Conservation (phyloP, 2,797 vertebrate species). For the Pseudochirops corinnae region DNA sequence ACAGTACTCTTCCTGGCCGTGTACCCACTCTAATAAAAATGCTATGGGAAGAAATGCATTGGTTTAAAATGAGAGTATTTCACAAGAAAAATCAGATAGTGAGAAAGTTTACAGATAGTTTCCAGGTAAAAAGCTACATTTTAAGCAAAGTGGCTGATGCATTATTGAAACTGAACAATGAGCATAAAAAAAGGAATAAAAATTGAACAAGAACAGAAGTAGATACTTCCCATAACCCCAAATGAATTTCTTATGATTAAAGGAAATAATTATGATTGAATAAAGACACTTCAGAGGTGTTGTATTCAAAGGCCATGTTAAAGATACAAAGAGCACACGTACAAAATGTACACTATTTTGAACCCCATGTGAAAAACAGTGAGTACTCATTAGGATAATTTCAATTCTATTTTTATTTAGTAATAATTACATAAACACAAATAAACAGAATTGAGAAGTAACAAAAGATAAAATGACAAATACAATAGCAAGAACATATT, state of each 20-base stretch:
- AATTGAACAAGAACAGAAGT: slow-evolving; percentile 62
- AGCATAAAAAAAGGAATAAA: slow-evolving; percentile 52
- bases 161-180: slow-evolving; percentile 74
- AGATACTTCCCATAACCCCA: slow-evolving; percentile 39
- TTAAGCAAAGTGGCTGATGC: slow-evolving; percentile 79
- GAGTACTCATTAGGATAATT: not conserved
- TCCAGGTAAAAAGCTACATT: slow-evolving; percentile 77
- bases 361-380: not conserved
- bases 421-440: not conserved
- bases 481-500: not conserved
- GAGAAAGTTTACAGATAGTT: slow-evolving; percentile 47
- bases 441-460: not conserved
- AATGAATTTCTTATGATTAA: slow-evolving; percentile 72
- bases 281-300: slow-evolving; percentile 49
- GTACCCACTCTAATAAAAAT: not conserved
- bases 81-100: slow-evolving; percentile 42
- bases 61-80: slow-evolving; percentile 2
- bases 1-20: fast-evolving
- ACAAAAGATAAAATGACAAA: not conserved
- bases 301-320: slow-evolving; percentile 43
- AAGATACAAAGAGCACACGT: not conserved
- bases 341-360: slow-evolving; percentile 5
- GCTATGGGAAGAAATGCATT: not conserved
- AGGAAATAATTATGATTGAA: slow-evolving; percentile 47
- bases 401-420: not conserved